Base-by-base conservation (phyloP, 2,797 vertebrate species). In the Clamator glandarius region DNA sequence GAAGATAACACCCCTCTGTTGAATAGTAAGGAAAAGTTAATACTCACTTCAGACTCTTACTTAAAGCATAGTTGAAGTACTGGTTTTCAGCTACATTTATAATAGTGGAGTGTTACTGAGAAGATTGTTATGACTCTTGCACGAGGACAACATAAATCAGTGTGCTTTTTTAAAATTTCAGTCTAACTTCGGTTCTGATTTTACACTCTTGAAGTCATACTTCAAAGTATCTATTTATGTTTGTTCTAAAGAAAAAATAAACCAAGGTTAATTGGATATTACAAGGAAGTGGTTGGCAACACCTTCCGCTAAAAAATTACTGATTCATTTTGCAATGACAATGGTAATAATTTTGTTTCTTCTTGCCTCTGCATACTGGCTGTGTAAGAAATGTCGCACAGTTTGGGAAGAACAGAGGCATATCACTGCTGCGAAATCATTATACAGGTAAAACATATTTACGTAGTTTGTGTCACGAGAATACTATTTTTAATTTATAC, bases 401-500 rank as follows among this genome's bases (percentile, higher is more conserved):
- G 55, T 80, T 83, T 91, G 52, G 48, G 35, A 89, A 69, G 78
- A 92, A 81, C 16, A 51, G 79, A 92, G 55, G 70, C 58, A 7
- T 78, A 70, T 86, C 87, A 39, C 52, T 94, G 77, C 84, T 93
- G 78, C 90, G 93, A 64, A 94, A 63, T 90, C 87, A 89, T 94
- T 92, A 85, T 64, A 93, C 66, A 89, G 95, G 59, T 94, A 90
- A 93, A 92, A 84, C 72, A 66, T 78, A 85, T 92, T 93, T 84
- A 77, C 89, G 86, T 81, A 91, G 50, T 94, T 95, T 95, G 69
- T 95, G 93, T 95, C 94, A 95, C 5, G 4, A 89, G 74, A 93
- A 95, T 90, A 83, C 88, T 90, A 96, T 95, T 96, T 96, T 96
- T 96, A 93, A 94, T 97, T 94, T 93, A 95, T 87, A 95, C 77